Conservation (phyloP, 2,888 invertebrate genomes). For the Thyatira batis region DNA sequence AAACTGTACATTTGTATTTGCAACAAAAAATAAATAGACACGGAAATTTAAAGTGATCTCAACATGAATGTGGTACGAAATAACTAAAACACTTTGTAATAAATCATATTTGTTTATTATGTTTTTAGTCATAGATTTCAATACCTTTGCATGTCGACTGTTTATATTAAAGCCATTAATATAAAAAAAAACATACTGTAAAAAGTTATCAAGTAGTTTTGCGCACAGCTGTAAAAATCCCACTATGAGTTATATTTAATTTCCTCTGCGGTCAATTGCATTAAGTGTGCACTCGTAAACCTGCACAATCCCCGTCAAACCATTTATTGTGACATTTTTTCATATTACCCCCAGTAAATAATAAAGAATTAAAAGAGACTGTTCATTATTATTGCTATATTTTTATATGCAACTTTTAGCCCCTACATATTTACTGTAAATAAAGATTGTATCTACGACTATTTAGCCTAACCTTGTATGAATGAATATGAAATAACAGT, state of each 20-base stretch:
- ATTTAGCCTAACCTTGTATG: too few species aligned
- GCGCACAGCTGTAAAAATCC: neutral
- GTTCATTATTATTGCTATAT: neutral
- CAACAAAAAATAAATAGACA: too few species aligned
- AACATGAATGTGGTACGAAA: too few species aligned
- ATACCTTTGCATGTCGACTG: neutral
- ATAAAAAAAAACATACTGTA: neutral
- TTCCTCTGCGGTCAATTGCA: slow-evolving; percentile 3
- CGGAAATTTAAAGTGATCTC: too few species aligned
- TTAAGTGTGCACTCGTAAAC: neutral
- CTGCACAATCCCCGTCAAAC: neutral
- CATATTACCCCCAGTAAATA: neutral
- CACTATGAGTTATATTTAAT: slow-evolving; percentile 4
- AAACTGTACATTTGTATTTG: too few species aligned
- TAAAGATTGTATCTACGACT: too few species aligned
- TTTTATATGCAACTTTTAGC: too few species aligned
- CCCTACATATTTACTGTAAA: too few species aligned
- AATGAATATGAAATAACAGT: too few species aligned
- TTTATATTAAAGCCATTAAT: neutral
- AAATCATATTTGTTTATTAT: too few species aligned
- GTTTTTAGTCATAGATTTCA: too few species aligned
- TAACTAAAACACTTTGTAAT: too few species aligned
- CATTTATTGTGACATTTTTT: neutral
- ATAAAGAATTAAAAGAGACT: neutral
- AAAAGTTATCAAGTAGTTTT: neutral